Evolutionary conservation across 2,113 vertebrate species (phyloP).

Genomic region (Hippocampus barbouri): DNA sequence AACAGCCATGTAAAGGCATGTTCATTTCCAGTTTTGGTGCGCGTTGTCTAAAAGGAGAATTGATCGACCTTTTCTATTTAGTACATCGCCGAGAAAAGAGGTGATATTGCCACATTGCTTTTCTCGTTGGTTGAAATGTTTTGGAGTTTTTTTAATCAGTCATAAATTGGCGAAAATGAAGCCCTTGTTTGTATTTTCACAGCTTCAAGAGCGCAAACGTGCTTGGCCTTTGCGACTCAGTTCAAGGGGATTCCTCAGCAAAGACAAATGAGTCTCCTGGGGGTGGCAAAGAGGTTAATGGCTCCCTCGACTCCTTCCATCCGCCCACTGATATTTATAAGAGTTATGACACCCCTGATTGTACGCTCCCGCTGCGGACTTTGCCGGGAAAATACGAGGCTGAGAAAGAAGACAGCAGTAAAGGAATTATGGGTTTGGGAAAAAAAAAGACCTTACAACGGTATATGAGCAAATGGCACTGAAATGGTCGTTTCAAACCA

Average conservation of each 20-base stretch:
- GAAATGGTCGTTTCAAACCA: background rate
- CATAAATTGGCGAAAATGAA: conserved; percentile 15
- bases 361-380: conserved; percentile 13
- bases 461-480: background rate
- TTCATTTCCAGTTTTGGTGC: no score
- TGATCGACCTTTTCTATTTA: no score
- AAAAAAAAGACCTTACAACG: background rate
- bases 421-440: background rate
- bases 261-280: conserved; percentile 67
- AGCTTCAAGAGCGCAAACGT: conserved; percentile 57
- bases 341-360: conserved; percentile 17
- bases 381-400: conserved; percentile 3
- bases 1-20: no score
- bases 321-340: conserved; percentile 32
- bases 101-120: no score
- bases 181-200: conserved; percentile 55
- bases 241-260: conserved; percentile 75
- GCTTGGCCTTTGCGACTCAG: conserved; percentile 64
- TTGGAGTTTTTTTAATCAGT: background rate
- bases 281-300: conserved; percentile 59
- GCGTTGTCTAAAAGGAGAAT: no score
- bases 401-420: background rate
- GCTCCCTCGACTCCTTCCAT: conserved; percentile 47
- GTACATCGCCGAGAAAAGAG: no score
- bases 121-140: background rate